Conservation (phyloP, 2,888 invertebrate genomes). For the Orchesella flavescens region DNA sequence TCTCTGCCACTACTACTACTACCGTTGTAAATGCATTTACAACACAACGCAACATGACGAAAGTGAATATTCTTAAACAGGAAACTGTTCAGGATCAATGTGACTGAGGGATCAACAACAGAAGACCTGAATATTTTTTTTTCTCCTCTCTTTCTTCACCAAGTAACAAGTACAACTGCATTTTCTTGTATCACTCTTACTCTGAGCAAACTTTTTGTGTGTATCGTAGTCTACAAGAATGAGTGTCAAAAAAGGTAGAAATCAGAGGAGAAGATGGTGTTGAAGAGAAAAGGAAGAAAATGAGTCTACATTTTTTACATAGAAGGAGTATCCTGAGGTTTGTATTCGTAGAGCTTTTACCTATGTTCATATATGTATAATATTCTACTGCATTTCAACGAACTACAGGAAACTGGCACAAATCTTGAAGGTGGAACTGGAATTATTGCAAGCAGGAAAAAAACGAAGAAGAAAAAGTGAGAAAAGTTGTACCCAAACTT, state of each 20-base stretch:
- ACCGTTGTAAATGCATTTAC: neutral
- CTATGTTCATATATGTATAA: no score
- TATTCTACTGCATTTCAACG: neutral
- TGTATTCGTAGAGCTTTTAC: no score
- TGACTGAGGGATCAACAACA: conserved; percentile 28
- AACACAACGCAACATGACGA: neutral
- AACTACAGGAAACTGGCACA: neutral
- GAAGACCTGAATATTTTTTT: conserved; percentile 12
- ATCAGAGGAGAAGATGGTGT: no score
- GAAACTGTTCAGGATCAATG: conserved; percentile 21
- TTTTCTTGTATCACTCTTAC: no score
- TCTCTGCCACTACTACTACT: neutral
- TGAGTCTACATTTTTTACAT: no score
- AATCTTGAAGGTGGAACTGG: neutral
- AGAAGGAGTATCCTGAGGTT: no score
- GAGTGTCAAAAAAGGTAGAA: no score
- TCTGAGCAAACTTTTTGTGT: no score
- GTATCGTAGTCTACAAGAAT: no score
- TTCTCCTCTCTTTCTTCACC: neutral
- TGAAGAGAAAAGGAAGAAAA: no score
- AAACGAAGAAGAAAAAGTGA: conserved; percentile 35
- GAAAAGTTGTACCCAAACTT: conserved; percentile 13
- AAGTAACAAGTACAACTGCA: neutral
- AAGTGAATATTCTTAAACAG: conserved; percentile 6
- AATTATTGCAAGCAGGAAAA: conserved; percentile 9